These are phyloP conservation scores for Magallana nippona DNA, from an alignment of 2,888 invertebrate species.

Conservation along the genomic window DNA sequence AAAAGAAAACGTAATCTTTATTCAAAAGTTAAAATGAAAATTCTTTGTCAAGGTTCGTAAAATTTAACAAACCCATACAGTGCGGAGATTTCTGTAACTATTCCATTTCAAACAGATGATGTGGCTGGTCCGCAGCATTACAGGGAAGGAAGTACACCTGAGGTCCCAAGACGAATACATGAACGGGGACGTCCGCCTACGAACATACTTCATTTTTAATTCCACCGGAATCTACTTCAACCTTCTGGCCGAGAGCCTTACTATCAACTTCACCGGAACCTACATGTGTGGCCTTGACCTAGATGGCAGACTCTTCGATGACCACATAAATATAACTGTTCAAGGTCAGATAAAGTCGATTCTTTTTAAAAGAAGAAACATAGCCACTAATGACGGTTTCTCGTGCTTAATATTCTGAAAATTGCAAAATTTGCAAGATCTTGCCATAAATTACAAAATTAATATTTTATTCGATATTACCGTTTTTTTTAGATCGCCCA, in stretches of 20 bases:
- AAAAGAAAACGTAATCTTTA: too few relatives aligned
- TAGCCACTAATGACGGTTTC: too few relatives aligned
- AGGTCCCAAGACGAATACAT: conserved; percentile 33
- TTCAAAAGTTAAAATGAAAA: too few relatives aligned
- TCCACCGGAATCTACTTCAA: conserved; percentile 45
- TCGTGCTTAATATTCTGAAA: too few relatives aligned
- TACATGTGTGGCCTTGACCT: conserved; percentile 39
- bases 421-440: too few relatives aligned
- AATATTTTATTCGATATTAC: too few relatives aligned
- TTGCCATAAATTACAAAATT: too few relatives aligned
- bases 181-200: conserved; percentile 34
- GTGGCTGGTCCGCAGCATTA: conserved; percentile 43
- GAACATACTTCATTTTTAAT: conserved; percentile 42
- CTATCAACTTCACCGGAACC: conserved; percentile 44
- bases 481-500: not conserved
- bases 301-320: not conserved
- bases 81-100: not conserved
- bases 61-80: not conserved
- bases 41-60: too few relatives aligned
- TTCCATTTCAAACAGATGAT: conserved; percentile 41
- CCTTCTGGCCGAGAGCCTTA: conserved; percentile 37
- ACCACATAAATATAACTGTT: conserved; percentile 44
- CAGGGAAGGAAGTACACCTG: conserved; percentile 8
- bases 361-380: too few relatives aligned
- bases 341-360: conserved; percentile 38